Evolutionary conservation across 1,140 invertebrate species (phyloP), one percentile per base, ranked within the genome.

Genomic region (Drosophila fuyamai): DNA sequence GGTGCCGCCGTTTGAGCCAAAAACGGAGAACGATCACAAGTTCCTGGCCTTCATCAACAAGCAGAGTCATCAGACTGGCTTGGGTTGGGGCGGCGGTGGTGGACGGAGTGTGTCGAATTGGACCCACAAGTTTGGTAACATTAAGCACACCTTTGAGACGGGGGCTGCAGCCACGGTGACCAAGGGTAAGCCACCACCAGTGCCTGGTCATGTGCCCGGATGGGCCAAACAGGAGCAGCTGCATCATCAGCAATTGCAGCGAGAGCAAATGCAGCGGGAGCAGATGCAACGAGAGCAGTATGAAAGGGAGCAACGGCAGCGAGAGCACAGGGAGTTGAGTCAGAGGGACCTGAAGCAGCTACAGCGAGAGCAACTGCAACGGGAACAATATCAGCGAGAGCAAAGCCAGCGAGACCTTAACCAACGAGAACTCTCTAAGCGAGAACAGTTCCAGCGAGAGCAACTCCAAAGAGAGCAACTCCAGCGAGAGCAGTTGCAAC

Each of bases 1-100:
- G 9, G 94, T 95, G 5, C 96, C 95, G 1, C 93, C 94, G 0
- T 97, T 97, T 76, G 94, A 95, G 75, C 96, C 96, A 0, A 97
- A 96, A 92, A 97, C 97, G 0, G 96, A 97, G 58, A 97, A 96
- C 65, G 97, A 97, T 92, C 94, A 94, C 35, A 97, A 97, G 91
- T 97, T 97, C 79, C 91, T 97, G 36, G 96, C 96, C 0, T 95
- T 97, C 65, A 95, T 97, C 75, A 95, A 95, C 60, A 96, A 96
- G 81, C 96, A 97, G 74, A 95, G 94, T 90, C 92, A 94, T 55
- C 81, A 93, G 68, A 81, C 92, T 55, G 56, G 91, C 14, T 51
- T 86, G 7, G 56, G 89, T 32, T 78, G 93, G 92, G 78, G 72
- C 55, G 93, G 93, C 89, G 79, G 67, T 47, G 93, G 83, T 60